Evolutionary conservation across 2,113 vertebrate species (phyloP).

Genomic region (Coptodon bakossiorum): DNA sequence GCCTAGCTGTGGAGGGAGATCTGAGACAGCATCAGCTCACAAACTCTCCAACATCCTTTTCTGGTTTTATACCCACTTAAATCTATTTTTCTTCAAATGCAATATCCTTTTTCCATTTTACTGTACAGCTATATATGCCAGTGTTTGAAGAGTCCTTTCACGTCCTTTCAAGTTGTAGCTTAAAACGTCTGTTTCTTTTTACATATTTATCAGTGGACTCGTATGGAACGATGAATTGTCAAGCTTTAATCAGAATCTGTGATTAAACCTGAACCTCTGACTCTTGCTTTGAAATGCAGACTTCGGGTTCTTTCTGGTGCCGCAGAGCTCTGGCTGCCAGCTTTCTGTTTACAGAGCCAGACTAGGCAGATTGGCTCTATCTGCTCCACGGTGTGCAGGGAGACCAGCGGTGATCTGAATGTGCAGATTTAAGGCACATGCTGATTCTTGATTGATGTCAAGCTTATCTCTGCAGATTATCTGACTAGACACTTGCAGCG

Average conservation of each 20-base stretch:
- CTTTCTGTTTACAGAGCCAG: not conserved
- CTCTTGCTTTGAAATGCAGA: not conserved
- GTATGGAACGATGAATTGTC: not conserved
- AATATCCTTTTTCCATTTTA: not conserved
- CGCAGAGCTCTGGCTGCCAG: not conserved
- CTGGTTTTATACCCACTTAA: not conserved
- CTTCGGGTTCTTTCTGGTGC: not conserved
- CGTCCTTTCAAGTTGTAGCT: not conserved
- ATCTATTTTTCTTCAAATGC: not conserved
- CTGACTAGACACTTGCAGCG: not conserved
- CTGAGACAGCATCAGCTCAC: not conserved
- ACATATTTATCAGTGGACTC: not conserved
- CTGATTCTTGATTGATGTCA: not conserved
- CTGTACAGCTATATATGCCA: not conserved
- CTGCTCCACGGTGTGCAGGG: not conserved
- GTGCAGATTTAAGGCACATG: not conserved
- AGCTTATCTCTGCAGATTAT: slow-evolving; percentile 11
- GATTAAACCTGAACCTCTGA: not conserved
- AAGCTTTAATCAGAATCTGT: not conserved
- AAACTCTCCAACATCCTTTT: not conserved
- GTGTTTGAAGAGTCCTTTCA: not conserved
- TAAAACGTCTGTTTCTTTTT: not conserved
- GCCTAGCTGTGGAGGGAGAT: too few relatives aligned
- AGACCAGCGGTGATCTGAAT: not conserved
- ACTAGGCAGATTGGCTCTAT: not conserved